Evolutionary conservation across 35 echinoderm and acorn worm genomes (phyloP).

Genomic region (Lytechinus pictus): DNA sequence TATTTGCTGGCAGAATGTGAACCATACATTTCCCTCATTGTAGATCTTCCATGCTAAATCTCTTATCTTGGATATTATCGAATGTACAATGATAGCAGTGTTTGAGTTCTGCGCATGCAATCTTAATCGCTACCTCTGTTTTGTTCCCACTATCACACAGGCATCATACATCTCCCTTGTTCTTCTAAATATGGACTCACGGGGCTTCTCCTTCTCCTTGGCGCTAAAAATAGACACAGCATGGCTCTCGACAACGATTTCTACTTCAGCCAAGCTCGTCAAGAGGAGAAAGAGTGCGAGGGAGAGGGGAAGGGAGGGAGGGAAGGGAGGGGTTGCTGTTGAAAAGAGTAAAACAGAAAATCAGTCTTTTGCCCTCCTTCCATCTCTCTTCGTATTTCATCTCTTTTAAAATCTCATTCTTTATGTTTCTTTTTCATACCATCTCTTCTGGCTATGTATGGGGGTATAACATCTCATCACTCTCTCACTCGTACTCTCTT

Average conservation of each 20-base stretch:
- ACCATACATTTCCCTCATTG: background rate
- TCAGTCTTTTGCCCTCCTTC: background rate
- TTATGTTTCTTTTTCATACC: background rate
- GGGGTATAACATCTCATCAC: background rate
- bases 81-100: background rate
- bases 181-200: slow-evolving; percentile 39
- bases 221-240: slow-evolving; percentile 4
- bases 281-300: background rate
- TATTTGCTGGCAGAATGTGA: background rate
- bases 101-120: background rate
- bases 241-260: background rate
- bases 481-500: background rate
- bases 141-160: background rate
- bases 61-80: background rate
- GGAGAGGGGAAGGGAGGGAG: no score
- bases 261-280: background rate
- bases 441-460: background rate
- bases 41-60: background rate
- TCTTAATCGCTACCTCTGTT: background rate
- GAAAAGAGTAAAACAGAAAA: no score
- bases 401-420: background rate
- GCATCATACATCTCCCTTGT: background rate
- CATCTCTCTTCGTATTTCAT: background rate
- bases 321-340: no score
- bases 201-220: background rate